phyloP scores from a whole-genome alignment of 2,797 vertebrate genomes.

The Chrysocyon brachyurus region DNA sequence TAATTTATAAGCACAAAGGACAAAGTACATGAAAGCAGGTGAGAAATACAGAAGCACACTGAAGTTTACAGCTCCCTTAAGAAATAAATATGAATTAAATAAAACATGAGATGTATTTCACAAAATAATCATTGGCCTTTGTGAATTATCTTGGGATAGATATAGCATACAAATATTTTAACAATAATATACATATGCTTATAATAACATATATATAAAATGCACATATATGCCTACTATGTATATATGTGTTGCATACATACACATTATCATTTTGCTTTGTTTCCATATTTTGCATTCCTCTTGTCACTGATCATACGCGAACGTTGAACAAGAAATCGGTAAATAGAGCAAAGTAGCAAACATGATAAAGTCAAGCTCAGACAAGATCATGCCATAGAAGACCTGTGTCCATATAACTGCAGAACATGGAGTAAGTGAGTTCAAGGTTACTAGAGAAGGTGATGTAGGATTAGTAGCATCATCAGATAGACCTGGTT shows the following conservation, averaged over 20 bases:
- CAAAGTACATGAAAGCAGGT: slow-evolving; percentile 58
- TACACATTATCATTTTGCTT: neutral
- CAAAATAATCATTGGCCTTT: neutral
- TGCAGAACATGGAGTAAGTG: neutral
- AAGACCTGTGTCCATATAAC: neutral
- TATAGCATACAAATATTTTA: neutral
- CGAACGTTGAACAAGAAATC: neutral
- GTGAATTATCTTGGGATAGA: neutral
- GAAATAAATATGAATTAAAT: neutral
- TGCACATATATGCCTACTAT: neutral
- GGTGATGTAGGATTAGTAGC: neutral
- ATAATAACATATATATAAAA: neutral
- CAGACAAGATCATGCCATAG: neutral
- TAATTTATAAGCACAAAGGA: slow-evolving; percentile 65
- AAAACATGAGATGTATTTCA: neutral
- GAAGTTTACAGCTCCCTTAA: neutral
- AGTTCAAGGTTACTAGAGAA: neutral
- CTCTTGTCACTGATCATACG: neutral
- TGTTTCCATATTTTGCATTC: slow-evolving; percentile 17
- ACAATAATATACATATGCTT: neutral
- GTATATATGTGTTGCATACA: neutral
- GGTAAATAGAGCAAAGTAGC: neutral
- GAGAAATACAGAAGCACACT: slow-evolving; percentile 7
- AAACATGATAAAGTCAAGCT: neutral
- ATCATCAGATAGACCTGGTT: neutral